Percentiles rank a stretch among this genome's conserved stretches.
These are phyloP conservation scores for Boleophthalmus pectinirostris DNA, from an alignment of 2,113 vertebrate species.

Conservation along the genomic window DNA sequence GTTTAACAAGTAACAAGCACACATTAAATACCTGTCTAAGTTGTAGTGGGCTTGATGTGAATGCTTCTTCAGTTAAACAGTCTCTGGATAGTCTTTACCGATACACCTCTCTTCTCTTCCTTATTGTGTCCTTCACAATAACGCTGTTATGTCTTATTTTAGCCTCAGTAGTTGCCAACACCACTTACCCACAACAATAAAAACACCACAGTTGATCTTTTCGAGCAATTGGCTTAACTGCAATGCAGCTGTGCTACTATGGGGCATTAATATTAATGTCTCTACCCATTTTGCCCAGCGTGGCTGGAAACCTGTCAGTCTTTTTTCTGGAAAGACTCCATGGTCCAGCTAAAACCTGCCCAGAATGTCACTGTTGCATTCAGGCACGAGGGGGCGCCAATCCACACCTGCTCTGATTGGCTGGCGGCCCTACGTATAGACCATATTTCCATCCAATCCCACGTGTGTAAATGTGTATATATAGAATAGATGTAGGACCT, in stretches of 20 bases:
- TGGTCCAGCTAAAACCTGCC: slow-evolving; percentile 42
- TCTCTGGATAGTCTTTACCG: slow-evolving; percentile 14
- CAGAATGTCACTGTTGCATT: slow-evolving; percentile 7
- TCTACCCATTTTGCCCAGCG: slow-evolving; percentile 64
- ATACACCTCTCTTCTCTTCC: slow-evolving; percentile 6
- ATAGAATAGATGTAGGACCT: slow-evolving; percentile 34
- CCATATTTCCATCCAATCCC: slow-evolving; percentile 44
- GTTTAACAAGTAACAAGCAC: slow-evolving; percentile 16
- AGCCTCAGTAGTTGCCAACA: slow-evolving; percentile 26
- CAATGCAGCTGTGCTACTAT: slow-evolving; percentile 75
- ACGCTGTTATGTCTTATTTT: slow-evolving; percentile 6
- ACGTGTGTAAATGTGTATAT: slow-evolving; percentile 24
- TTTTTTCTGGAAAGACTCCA: slow-evolving; percentile 44
- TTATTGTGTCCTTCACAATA: slow-evolving; percentile 17
- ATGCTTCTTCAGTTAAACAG: slow-evolving; percentile 16
- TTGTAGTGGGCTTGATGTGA: slow-evolving; percentile 3
- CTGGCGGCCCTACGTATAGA: slow-evolving; percentile 23
- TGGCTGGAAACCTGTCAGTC: slow-evolving; percentile 73
- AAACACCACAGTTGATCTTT: slow-evolving; percentile 48
- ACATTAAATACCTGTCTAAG: slow-evolving; percentile 15
- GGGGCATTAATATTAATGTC: slow-evolving; percentile 78
- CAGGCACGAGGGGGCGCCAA: slow-evolving; percentile 42
- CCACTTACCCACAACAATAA: slow-evolving; percentile 27
- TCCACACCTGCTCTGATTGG: slow-evolving; percentile 43
- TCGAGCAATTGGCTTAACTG: slow-evolving; percentile 70